phyloP scores from a whole-genome alignment of 2,113 vertebrate genomes.

The Pantherophis guttatus region DNA sequence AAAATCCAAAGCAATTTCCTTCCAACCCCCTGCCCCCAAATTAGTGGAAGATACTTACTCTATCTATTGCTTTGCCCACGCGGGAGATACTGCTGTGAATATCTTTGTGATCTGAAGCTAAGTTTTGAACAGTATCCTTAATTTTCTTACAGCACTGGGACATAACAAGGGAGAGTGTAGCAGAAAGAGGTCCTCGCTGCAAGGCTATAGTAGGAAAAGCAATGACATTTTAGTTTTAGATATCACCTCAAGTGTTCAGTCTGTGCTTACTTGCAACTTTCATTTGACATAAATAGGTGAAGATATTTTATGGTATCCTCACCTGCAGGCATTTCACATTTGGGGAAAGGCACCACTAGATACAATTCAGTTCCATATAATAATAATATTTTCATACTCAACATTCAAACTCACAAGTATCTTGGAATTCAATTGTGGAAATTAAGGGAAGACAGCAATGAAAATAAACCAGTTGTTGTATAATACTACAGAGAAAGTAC shows the following conservation, averaged over 20 bases:
- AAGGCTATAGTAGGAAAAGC: conserved; percentile 69
- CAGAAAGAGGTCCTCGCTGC: conserved; percentile 81
- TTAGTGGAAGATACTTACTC: conserved; percentile 65
- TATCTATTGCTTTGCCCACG: conserved; percentile 89
- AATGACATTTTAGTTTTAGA: not conserved
- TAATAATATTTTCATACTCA: not conserved
- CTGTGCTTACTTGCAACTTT: not conserved
- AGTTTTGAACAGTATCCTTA: conserved; percentile 86
- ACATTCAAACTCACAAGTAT: not conserved
- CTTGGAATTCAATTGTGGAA: not conserved
- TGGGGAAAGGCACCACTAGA: not conserved
- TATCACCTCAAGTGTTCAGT: not conserved
- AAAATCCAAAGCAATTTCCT: not conserved
- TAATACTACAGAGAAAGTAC: not conserved
- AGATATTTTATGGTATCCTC: not conserved
- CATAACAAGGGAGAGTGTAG: conserved; percentile 82
- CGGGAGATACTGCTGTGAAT: conserved; percentile 89
- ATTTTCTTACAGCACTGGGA: conserved; percentile 88
- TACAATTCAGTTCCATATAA: not conserved
- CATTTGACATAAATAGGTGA: not conserved
- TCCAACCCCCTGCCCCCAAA: not conserved
- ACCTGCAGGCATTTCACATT: not conserved
- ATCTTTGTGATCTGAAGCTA: conserved; percentile 86
- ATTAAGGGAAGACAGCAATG: not conserved
- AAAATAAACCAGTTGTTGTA: not conserved